These are phyloP conservation scores for Apoderus coryli DNA, from an alignment of 2,888 invertebrate genomes.

Conservation along the genomic window DNA sequence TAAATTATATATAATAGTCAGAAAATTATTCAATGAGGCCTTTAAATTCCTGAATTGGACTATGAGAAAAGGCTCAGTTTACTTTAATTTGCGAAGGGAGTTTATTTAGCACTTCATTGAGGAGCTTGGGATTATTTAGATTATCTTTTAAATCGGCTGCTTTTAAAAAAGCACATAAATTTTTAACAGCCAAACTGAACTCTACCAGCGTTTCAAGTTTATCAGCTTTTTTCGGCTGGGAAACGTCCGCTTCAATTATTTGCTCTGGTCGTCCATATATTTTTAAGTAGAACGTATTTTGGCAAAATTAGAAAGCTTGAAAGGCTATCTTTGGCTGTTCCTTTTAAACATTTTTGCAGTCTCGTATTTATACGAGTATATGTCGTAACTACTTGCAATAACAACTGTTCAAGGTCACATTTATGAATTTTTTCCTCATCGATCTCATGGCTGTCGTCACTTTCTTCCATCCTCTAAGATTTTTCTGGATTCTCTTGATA, in stretches of 20 bases:
- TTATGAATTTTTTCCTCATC: background rate
- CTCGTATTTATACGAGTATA: slow-evolving; percentile 5
- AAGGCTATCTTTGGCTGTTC: too few relatives aligned
- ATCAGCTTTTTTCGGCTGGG: slow-evolving; percentile 7
- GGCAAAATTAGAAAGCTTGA: slow-evolving; percentile 7
- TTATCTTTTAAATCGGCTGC: slow-evolving; percentile 1
- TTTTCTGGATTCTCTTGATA: background rate
- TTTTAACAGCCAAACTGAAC: slow-evolving; percentile 10
- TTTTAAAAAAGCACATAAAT: slow-evolving; percentile 7
- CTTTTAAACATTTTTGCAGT: slow-evolving; percentile 6
- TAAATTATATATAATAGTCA: too few relatives aligned
- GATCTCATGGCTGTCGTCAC: background rate
- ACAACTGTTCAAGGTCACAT: slow-evolving; percentile 3
- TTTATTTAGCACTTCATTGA: slow-evolving; percentile 8
- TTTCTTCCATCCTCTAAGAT: background rate
- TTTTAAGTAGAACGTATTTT: slow-evolving; percentile 6
- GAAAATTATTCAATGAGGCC: slow-evolving; percentile 5
- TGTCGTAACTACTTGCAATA: slow-evolving; percentile 6
- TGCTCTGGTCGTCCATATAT: background rate
- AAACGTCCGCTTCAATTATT: slow-evolving; percentile 6
- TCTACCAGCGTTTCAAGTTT: slow-evolving; percentile 10
- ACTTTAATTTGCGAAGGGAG: slow-evolving; percentile 7
- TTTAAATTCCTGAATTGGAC: slow-evolving; percentile 5
- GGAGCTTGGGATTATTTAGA: slow-evolving; percentile 7
- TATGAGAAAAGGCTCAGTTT: slow-evolving; percentile 8